Base-by-base conservation (phyloP, 37 sponge, comb jelly and placozoan species). In the Aplysina aerophoba region DNA sequence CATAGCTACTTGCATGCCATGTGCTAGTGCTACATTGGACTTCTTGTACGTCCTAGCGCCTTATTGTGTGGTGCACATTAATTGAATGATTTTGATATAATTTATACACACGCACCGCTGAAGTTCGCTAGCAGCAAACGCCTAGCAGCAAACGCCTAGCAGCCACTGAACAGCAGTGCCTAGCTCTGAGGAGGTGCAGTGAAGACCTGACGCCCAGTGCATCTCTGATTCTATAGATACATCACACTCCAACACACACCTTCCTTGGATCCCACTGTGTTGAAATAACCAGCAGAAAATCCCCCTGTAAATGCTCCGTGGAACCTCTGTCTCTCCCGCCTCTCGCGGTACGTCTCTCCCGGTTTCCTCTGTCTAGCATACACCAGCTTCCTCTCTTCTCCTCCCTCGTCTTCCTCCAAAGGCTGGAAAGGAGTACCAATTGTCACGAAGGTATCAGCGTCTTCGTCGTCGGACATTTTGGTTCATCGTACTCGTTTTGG, bases 221-320 rank as follows among this genome's bases (percentile, higher is more conserved):
- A 44, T 3, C 50, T 44, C 6, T 44, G 50, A 44, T 8, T 44
- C 50, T 11, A 3, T 44, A 3, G 50, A 3, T 44, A 8, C 50
- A 44, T 3, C 8, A 8, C 8, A 44, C 50, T 11, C 50, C 6
- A 3, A 3, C 50, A 34, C 84, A 16, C 38, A 88, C 98, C 99
- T 92, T 96, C 97, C 82, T 96, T 87, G 15, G 95, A 84, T 30
- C 97, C 97, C 17, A 96, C 99, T n/a, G 95, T 96, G 63, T 98
- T 96, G 85, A 67, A 98, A 64, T 95, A 98, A 0, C 99, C 99
- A 38, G 99, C 97, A 33, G 99, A 98, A 85, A 98, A 98, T 30
- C 99, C 99, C 36, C 99, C 99, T 17, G 99, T 98, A 81, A 98
- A 98, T 8, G 99, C 99, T 17, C 99, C 99, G 83, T 98, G 99